These are phyloP conservation scores for Tenrec ecaudatus DNA, from an alignment of 2,113 vertebrate genomes.

Conservation along the genomic window DNA sequence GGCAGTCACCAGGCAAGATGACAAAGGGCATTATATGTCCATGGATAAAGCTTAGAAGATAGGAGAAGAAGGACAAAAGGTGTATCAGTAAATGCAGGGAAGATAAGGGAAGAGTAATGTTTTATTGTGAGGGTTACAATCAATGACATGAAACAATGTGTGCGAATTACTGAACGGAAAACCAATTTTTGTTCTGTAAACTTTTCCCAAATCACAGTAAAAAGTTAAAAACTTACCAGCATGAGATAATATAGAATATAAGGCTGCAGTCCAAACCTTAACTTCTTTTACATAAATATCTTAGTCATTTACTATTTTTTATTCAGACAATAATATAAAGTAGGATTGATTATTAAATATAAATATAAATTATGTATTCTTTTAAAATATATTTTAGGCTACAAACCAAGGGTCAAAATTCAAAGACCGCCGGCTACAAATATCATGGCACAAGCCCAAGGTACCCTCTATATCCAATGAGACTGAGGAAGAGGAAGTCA, in stretches of 20 bases:
- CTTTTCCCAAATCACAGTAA: background rate
- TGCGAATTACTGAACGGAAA: too few relatives aligned
- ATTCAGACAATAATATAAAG: background rate
- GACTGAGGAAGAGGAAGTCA: conserved; percentile 94
- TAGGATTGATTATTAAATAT: conserved; percentile 45
- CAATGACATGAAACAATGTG: too few relatives aligned
- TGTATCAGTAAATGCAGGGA: too few relatives aligned
- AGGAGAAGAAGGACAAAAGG: too few relatives aligned
- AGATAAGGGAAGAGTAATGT: too few relatives aligned
- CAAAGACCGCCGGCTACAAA: conserved; percentile 96
- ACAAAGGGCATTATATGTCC: too few relatives aligned
- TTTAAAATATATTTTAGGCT: conserved; percentile 87
- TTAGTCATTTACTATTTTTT: background rate
- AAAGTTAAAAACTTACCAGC: background rate
- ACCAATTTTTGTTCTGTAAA: too few relatives aligned
- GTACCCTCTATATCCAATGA: conserved; percentile 94
- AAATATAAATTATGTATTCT: conserved; percentile 13
- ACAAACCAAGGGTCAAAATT: conserved; percentile 98
- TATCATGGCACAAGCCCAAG: conserved; percentile 98
- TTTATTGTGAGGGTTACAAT: too few relatives aligned
- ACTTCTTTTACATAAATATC: conserved; percentile 22
- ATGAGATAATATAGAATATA: background rate
- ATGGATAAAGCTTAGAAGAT: too few relatives aligned
- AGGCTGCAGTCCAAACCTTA: background rate
- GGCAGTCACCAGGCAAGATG: too few relatives aligned